These are phyloP conservation scores for Aurelia coerulea DNA, from an alignment of 30 jellyfish, hydroid and myxozoan species.

Conservation along the genomic window DNA sequence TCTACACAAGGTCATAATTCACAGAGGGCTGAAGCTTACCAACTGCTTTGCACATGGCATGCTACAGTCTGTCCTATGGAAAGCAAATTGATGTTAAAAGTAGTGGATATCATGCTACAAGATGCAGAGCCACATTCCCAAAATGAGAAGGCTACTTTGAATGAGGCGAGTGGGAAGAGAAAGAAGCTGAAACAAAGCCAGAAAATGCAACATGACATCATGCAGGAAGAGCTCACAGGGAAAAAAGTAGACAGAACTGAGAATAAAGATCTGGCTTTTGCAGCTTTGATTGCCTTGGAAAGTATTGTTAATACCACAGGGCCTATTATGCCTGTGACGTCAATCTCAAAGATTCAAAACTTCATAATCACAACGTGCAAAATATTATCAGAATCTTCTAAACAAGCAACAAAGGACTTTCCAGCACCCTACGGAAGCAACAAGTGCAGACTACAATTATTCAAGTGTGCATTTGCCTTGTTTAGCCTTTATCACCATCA, in stretches of 20 bases:
- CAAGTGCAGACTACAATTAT: constrained; percentile 34
- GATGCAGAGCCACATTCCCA: constrained; percentile 20
- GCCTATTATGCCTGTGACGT: constrained; percentile 14
- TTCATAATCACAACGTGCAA: constrained; percentile 1
- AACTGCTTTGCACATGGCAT: constrained; percentile 40
- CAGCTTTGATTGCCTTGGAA: constrained; percentile 41
- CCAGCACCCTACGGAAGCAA: constrained; percentile 55
- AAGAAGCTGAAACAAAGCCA: constrained; percentile 34
- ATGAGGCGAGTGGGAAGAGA: constrained; percentile 4
- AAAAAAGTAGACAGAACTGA: constrained; percentile 22
- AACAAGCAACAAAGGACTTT: constrained; percentile 2
- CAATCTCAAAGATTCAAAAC: constrained; percentile 13
- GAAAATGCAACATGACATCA: constrained; percentile 42
- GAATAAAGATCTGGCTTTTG: constrained; percentile 25
- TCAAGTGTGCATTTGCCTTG: constrained; percentile 37
- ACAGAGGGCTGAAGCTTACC: constrained; percentile 26
- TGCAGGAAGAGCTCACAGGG: constrained; percentile 34
- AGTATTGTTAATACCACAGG: constrained; percentile 13
- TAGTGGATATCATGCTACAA: constrained; percentile 16
- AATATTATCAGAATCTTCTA: neutral
- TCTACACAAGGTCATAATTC: neutral
- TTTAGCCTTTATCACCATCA: constrained; percentile 39
- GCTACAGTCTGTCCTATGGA: constrained; percentile 1
- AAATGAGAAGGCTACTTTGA: neutral
- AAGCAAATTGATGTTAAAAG: neutral